A percentile compares a stretch with the other conserved stretches of the same genome.
These are phyloP conservation scores for Xiphorhynchus elegans DNA, from an alignment of 2,113 vertebrate genomes.

Conservation along the genomic window DNA sequence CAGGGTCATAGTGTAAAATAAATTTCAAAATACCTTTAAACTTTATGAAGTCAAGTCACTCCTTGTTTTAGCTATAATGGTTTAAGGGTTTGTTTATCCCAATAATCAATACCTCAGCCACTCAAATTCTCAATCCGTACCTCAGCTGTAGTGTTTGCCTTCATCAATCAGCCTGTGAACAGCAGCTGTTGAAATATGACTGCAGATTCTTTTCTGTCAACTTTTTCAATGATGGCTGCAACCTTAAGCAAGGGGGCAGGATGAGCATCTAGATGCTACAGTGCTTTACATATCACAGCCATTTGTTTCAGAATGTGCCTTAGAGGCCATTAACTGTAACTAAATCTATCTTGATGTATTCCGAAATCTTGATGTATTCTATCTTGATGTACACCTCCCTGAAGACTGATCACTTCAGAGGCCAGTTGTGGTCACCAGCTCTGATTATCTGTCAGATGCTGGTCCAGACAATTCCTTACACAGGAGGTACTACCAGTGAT, in stretches of 20 bases:
- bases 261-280: neutral
- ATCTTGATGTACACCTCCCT: neutral
- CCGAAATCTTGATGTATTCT: neutral
- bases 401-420: neutral
- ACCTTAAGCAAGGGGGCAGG: neutral
- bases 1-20: neutral
- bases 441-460: neutral
- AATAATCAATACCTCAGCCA: neutral
- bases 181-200: neutral
- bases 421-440: neutral
- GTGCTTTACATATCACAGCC: neutral
- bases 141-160: neutral
- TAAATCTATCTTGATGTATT: neutral
- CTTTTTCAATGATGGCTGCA: neutral
- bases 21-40: conserved; percentile 22
- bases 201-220: neutral
- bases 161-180: neutral
- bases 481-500: neutral
- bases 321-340: neutral
- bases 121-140: neutral
- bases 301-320: neutral
- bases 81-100: neutral
- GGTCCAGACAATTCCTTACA: neutral
- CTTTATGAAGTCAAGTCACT: neutral
- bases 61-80: neutral